These are phyloP conservation scores for Antrozous pallidus DNA, from an alignment of 2,797 vertebrate genomes.

Conservation along the genomic window DNA sequence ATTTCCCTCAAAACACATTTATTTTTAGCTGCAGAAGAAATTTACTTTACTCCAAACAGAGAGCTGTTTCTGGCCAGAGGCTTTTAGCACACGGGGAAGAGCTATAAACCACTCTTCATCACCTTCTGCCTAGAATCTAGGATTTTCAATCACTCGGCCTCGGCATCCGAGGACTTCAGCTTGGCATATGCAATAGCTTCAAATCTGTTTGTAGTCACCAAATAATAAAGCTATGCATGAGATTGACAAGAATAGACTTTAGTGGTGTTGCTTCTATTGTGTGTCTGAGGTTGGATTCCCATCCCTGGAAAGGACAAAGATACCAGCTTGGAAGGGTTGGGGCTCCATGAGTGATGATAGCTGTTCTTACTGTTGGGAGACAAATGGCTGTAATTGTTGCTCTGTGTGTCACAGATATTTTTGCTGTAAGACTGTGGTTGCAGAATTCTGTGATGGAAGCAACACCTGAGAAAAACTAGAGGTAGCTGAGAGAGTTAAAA, in stretches of 20 bases:
- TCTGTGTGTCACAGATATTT: background rate
- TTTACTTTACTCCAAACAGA: conserved; percentile 55
- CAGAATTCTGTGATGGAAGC: background rate
- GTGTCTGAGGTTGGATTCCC: background rate
- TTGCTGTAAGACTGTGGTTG: background rate
- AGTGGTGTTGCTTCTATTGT: background rate
- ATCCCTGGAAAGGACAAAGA: background rate
- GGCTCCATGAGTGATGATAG: background rate
- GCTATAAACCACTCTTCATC: conserved; percentile 50
- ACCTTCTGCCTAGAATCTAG: background rate
- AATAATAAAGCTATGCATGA: conserved; percentile 40
- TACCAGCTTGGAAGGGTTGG: background rate
- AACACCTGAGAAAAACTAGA: background rate
- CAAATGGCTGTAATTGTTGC: background rate
- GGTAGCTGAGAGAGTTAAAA: background rate
- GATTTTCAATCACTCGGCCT: conserved; percentile 57
- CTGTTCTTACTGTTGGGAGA: background rate
- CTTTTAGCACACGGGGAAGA: conserved; percentile 33
- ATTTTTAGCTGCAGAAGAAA: conserved; percentile 63
- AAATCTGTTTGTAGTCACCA: conserved; percentile 8
- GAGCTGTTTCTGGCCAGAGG: conserved; percentile 56
- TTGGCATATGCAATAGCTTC: conserved; percentile 15
- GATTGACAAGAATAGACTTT: background rate
- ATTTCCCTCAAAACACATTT: conserved; percentile 45
- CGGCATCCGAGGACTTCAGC: background rate